Conservation (phyloP, 92 coral and sea anemone species). For the Phenganax marumi region DNA sequence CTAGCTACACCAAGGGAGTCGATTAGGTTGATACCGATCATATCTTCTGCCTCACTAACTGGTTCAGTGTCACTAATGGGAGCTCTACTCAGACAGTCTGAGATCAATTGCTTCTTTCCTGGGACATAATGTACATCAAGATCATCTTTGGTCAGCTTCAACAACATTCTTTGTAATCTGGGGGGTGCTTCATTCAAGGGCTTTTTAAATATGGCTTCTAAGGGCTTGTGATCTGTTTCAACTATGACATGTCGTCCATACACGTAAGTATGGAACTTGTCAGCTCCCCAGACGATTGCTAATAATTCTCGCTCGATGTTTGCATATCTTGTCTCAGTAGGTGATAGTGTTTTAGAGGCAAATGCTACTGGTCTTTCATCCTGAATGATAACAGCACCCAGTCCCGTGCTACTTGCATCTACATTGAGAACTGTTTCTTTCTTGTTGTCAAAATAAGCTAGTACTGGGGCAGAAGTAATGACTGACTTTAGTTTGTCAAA, state of each 20-base stretch:
- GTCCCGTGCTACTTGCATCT: conserved; percentile 57
- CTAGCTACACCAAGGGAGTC: conserved; percentile 38
- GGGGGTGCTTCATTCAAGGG: conserved; percentile 61
- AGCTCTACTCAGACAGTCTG: conserved; percentile 62
- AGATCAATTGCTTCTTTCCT: conserved; percentile 44
- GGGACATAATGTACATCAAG: conserved; percentile 50
- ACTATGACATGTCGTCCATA: conserved; percentile 55
- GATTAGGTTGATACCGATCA: conserved; percentile 48
- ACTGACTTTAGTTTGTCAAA: conserved; percentile 52
- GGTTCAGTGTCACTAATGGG: conserved; percentile 42
- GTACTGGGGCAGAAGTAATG: conserved; percentile 44
- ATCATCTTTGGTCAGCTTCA: conserved; percentile 57
- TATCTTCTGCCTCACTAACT: conserved; percentile 41
- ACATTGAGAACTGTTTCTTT: conserved; percentile 46
- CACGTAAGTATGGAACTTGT: conserved; percentile 52
- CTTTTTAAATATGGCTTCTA: conserved; percentile 51
- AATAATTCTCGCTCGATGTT: conserved; percentile 56
- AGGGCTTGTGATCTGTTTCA: conserved; percentile 54
- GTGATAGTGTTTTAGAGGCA: conserved; percentile 46
- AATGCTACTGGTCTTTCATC: conserved; percentile 53
- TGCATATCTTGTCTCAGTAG: conserved; percentile 44
- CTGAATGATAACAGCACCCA: conserved; percentile 59
- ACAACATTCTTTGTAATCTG: conserved; percentile 54
- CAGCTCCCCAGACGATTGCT: conserved; percentile 51
- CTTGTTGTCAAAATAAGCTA: conserved; percentile 47